Evolutionary conservation across 2,888 invertebrate genomes (phyloP).

Genomic region (Pyrocoelia pectoralis): DNA sequence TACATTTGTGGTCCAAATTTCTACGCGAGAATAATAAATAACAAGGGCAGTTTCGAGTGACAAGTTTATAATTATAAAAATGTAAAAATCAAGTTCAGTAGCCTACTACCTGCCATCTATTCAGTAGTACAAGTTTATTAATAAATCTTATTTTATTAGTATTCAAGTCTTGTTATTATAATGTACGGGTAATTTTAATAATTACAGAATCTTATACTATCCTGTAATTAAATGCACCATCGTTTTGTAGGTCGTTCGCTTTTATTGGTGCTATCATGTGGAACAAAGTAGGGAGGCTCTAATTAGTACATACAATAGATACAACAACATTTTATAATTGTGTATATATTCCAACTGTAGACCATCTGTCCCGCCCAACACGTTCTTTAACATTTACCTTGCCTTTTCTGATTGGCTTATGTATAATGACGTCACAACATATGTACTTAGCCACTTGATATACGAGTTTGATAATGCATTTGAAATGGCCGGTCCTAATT

Average conservation of each 20-base stretch:
- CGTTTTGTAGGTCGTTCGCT: not conserved
- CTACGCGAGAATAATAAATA: not conserved
- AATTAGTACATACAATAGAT: constrained; percentile 12
- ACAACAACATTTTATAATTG: constrained; percentile 10
- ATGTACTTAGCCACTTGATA: constrained; percentile 45
- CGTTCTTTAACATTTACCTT: constrained; percentile 37
- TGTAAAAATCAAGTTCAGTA: not conserved
- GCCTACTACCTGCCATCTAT: not conserved
- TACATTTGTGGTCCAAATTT: no score
- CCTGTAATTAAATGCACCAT: not conserved
- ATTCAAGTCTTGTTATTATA: not conserved
- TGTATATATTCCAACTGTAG: constrained; percentile 8
- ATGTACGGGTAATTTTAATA: constrained; percentile 4
- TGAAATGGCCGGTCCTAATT: constrained; percentile 44
- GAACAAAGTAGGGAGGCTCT: constrained; percentile 10
- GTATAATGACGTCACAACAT: constrained; percentile 40
- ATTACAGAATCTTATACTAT: constrained; percentile 4
- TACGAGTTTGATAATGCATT: constrained; percentile 43
- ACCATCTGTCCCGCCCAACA: constrained; percentile 38
- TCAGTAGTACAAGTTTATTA: not conserved
- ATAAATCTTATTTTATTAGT: constrained; percentile 11
- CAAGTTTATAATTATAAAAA: not conserved
- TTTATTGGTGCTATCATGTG: constrained; percentile 9
- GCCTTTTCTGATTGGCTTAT: constrained; percentile 43
- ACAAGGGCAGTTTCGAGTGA: no score